Evolutionary conservation across 2,113 vertebrate species (phyloP), one percentile per base, ranked within the genome.

Genomic region (Clinocottus analis): DNA sequence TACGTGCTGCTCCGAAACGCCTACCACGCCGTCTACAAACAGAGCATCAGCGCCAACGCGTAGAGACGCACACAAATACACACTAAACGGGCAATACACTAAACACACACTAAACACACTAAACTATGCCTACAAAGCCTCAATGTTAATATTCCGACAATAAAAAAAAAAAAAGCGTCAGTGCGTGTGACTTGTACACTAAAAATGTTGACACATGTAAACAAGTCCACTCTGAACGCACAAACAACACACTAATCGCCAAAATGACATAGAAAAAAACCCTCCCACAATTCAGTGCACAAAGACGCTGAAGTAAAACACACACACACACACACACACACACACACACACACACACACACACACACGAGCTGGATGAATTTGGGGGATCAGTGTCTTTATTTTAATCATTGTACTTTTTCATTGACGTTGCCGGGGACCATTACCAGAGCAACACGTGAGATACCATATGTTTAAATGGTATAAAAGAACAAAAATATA

Each of bases 11-110:
- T 99, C 92, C 94, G 98, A 89, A 99, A 99, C 67, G 98, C 98
- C 53, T 99, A 99, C 95, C 98, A 99, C 60, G 98, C 98, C 47
- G 98, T 99, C 93, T 99, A 99, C 93, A 99, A 99, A 92, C 98
- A 99, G 95, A 99, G 97, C 68, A 95, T 99, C 89, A 98, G 96
- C 75, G 96, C 95, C 49, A 98, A 96, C 72, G 96, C 97, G 85
- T 99, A 94, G 84, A 83, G 10, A 41, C 23, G n/a, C 70, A 39
- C 59, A 63, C 70, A 68, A 39, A 62, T 0, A 76, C 60, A 84
- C 72, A 85, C 78, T 79, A 82, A 62, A 17, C 7, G n/a, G n/a
- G n/a, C n/a, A n/a, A n/a, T n/a, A 87, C 79, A 88, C 84, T 81
- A 80, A 10, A 76, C 13, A 66, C 74, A 72, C 66, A 82, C 77